Evolutionary conservation across 2,888 invertebrate genomes (phyloP).

Genomic region (Acrobasis consociella): DNA sequence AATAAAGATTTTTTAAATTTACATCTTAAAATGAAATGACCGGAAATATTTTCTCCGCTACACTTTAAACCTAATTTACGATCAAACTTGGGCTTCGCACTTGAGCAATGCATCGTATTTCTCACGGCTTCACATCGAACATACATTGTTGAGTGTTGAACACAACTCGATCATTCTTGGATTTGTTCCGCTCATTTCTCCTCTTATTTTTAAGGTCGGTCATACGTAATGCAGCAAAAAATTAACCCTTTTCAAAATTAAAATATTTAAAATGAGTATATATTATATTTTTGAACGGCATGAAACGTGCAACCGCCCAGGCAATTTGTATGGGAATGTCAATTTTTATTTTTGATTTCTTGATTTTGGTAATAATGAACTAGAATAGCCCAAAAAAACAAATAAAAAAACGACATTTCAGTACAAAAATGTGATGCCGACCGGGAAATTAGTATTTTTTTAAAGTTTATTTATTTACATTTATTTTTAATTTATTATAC

Average conservation of each 20-base stretch:
- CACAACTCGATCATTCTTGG: conserved; percentile 54
- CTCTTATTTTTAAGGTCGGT: conserved; percentile 35
- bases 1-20: background rate
- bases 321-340: too few species aligned
- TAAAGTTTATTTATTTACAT: too few species aligned
- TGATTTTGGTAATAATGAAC: too few species aligned
- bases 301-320: too few species aligned
- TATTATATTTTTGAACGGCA: background rate
- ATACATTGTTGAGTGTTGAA: conserved; percentile 51
- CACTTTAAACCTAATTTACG: conserved; percentile 22
- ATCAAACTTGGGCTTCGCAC: conserved; percentile 4
- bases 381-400: too few species aligned
- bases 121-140: conserved; percentile 55
- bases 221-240: background rate
- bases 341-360: too few species aligned
- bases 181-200: conserved; percentile 57
- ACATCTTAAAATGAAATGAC: background rate
- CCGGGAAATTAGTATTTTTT: too few species aligned
- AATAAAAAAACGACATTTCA: too few species aligned
- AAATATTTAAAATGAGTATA: background rate
- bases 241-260: background rate
- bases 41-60: conserved; percentile 6
- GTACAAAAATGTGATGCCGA: too few species aligned
- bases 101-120: conserved; percentile 51
- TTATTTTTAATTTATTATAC: too few species aligned